Percentiles rank a stretch among this genome's conserved stretches.
Evolutionary conservation across 2,888 invertebrate species (phyloP).

Genomic region (Phymatocera aterrima): DNA sequence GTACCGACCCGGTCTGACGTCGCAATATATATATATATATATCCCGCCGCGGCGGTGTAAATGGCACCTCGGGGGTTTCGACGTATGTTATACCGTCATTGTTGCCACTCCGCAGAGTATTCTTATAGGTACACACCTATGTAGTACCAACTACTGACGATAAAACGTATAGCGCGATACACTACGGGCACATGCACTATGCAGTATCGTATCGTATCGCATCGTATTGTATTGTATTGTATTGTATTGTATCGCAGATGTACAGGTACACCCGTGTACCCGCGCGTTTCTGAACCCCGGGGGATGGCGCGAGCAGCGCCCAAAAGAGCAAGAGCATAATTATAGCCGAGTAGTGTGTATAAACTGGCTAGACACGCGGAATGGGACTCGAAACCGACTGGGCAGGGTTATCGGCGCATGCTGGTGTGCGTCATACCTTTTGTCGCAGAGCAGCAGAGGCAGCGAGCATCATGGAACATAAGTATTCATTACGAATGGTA

Average conservation of each 20-base stretch:
- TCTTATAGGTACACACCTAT: background rate
- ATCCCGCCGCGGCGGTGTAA: too few species aligned
- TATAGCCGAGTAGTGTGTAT: slow-evolving; percentile 24
- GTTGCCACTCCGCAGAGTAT: background rate
- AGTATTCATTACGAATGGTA: slow-evolving; percentile 36
- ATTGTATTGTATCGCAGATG: too few species aligned
- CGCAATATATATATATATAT: background rate
- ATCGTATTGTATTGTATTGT: too few species aligned
- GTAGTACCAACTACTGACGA: too few species aligned
- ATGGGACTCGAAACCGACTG: background rate
- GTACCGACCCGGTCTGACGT: background rate
- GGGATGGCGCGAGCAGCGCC: slow-evolving; percentile 14
- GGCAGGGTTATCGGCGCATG: background rate
- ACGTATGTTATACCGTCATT: slow-evolving; percentile 5
- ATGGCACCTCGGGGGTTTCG: background rate
- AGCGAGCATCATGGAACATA: background rate
- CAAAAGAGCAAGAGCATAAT: slow-evolving; percentile 31
- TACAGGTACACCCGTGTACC: background rate
- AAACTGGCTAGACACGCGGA: slow-evolving; percentile 10
- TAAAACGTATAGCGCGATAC: too few species aligned
- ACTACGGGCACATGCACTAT: too few species aligned
- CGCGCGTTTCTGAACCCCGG: background rate
- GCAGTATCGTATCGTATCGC: too few species aligned
- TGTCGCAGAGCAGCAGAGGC: slow-evolving; percentile 9
- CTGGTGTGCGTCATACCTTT: background rate